Evolutionary conservation across 2,888 invertebrate species (phyloP), one percentile per base, ranked within the genome.

Genomic region (Mesorhabditis spiculigera): DNA sequence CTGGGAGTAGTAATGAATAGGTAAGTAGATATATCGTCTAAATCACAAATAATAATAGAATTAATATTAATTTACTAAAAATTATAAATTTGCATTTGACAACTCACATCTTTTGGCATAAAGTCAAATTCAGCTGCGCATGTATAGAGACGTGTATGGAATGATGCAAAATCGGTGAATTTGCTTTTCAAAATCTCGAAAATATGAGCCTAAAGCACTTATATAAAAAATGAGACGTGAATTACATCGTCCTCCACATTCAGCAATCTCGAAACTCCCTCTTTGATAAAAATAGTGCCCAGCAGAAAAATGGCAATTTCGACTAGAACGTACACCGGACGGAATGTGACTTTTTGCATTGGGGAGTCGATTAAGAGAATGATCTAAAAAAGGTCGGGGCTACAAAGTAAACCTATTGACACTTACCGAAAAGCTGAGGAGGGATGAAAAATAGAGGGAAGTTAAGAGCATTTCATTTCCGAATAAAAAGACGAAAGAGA

Each of bases 101-200:
- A 28, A 28, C 71, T 63, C 45, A 80, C 88, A 42, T 87, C 88
- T 66, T 87, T 86, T 0, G 90, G 90, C 64, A 92, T 84, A 82
- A 91, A 92, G 82, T 91, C 91, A 84, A 92, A 93, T 71, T 92
- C 92, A 0, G 90, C 89, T 0, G 91, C 90, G 85, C 92, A 93
- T 0, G 92, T 92, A 81, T 93, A 93, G 4, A 93, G 86, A 83
- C 91, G 86, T 0, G 92, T 91, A 82, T 93, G 92, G 82, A 93
- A 93, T 76, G 90, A 91, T 79, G 90, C 90, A 82, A 89, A 91
- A 76, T 89, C 86, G 0, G 90, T 89, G 68, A 93, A 89, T 85
- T 93, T 93, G 0, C 92, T 90, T 68, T 88, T 88, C 4, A 93
- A 86, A 28, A 93, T 89, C 72, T 92, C 91, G 86, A 91, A 90